Evolutionary conservation across 2,797 vertebrate species (phyloP).

Genomic region (Salmo trutta): DNA sequence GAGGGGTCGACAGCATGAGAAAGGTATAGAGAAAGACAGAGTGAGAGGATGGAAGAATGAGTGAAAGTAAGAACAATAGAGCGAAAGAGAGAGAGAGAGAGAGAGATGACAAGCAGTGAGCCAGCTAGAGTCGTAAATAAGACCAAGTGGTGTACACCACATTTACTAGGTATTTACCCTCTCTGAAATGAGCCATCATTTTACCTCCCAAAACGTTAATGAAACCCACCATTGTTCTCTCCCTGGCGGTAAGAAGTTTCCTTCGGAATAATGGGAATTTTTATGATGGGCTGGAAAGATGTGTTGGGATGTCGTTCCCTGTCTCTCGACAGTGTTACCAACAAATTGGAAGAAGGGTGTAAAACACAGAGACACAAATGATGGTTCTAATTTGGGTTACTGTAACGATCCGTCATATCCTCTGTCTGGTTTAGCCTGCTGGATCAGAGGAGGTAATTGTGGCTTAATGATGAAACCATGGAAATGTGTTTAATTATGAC

Average conservation of each 20-base stretch:
- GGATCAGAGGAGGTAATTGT: background rate
- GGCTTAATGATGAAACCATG: background rate
- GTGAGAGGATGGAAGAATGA: no score
- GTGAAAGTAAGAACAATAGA: no score
- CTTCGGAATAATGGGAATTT: conserved; percentile 52
- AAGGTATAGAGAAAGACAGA: no score
- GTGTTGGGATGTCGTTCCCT: conserved; percentile 22
- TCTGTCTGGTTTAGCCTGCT: no score
- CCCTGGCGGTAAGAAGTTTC: conserved; percentile 36
- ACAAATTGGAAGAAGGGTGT: background rate
- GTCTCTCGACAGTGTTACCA: background rate
- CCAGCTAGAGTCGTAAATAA: conserved; percentile 60
- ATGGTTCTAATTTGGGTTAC: background rate
- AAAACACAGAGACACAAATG: background rate
- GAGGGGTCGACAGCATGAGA: no score
- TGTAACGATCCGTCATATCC: background rate
- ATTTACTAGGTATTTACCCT: conserved; percentile 67
- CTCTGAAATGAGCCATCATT: conserved; percentile 63
- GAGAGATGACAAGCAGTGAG: conserved; percentile 40
- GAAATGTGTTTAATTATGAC: no score
- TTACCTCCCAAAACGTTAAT: conserved; percentile 68
- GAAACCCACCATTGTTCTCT: conserved; percentile 62
- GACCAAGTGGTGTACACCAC: conserved; percentile 59
- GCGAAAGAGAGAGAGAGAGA: conserved; percentile 33
- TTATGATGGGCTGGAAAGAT: conserved; percentile 55